Evolutionary conservation across 2,797 vertebrate genomes (phyloP).

Genomic region (Forpus xanthops): DNA sequence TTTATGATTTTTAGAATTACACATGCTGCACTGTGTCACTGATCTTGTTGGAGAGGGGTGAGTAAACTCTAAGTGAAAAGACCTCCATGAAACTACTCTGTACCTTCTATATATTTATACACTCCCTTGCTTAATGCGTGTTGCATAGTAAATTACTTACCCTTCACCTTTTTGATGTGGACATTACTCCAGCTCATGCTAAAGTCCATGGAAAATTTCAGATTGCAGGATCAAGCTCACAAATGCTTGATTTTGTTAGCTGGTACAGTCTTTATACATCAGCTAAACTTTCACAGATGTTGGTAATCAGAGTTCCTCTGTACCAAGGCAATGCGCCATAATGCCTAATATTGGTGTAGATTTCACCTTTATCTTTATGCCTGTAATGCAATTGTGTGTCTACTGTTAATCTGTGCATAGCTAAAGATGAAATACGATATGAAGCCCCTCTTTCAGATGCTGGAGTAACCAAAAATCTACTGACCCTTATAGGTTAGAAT

Average conservation of each 20-base stretch:
- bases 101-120: background rate
- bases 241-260: background rate
- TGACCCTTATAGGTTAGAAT: slow-evolving; percentile 18
- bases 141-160: background rate
- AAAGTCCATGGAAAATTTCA: background rate
- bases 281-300: background rate
- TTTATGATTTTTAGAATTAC: slow-evolving; percentile 19
- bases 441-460: background rate
- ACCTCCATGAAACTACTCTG: background rate
- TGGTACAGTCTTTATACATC: background rate
- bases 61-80: slow-evolving; percentile 6
- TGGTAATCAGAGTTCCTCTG: background rate
- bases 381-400: background rate
- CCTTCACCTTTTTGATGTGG: background rate
- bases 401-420: background rate
- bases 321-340: background rate
- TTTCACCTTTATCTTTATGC: background rate
- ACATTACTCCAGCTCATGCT: background rate
- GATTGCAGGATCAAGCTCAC: background rate
- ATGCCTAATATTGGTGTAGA: background rate
- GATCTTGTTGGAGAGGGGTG: background rate
- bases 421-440: background rate
- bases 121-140: background rate
- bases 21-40: background rate
- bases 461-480: background rate